Percentiles rank a stretch among this genome's conserved stretches.
These are phyloP conservation scores for Oligia latruncula DNA, from an alignment of 2,888 invertebrate species.

Conservation along the genomic window DNA sequence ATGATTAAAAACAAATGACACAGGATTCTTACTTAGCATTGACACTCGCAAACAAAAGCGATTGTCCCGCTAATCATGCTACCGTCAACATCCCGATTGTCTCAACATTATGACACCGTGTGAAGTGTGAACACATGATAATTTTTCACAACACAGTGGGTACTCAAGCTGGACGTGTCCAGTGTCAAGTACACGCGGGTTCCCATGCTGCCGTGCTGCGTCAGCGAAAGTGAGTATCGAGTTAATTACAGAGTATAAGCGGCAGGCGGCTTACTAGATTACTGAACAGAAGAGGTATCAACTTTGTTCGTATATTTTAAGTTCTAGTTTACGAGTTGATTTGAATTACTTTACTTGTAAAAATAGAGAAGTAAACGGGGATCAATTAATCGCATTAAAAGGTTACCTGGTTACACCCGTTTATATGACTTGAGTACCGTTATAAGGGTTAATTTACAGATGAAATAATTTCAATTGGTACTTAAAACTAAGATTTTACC, in stretches of 20 bases:
- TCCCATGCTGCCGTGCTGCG: slow-evolving; percentile 45
- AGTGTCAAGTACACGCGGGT: slow-evolving; percentile 33
- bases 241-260: background rate
- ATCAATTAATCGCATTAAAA: background rate
- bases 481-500: background rate
- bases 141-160: slow-evolving; percentile 27
- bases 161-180: slow-evolving; percentile 11
- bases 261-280: background rate
- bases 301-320: background rate
- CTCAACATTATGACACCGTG: slow-evolving; percentile 23
- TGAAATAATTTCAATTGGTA: background rate
- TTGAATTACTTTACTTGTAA: background rate
- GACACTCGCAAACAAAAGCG: slow-evolving; percentile 10
- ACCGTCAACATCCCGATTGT: slow-evolving; percentile 4
- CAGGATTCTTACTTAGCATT: background rate
- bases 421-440: background rate
- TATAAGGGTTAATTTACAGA: background rate
- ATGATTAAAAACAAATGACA: background rate
- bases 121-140: slow-evolving; percentile 10
- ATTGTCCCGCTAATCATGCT: background rate
- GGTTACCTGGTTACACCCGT: background rate
- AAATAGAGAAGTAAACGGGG: background rate
- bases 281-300: background rate
- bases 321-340: background rate
- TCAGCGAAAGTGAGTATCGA: slow-evolving; percentile 49